Evolutionary conservation across 2,113 vertebrate species (phyloP).

Genomic region (Paradoxurus hermaphroditus): DNA sequence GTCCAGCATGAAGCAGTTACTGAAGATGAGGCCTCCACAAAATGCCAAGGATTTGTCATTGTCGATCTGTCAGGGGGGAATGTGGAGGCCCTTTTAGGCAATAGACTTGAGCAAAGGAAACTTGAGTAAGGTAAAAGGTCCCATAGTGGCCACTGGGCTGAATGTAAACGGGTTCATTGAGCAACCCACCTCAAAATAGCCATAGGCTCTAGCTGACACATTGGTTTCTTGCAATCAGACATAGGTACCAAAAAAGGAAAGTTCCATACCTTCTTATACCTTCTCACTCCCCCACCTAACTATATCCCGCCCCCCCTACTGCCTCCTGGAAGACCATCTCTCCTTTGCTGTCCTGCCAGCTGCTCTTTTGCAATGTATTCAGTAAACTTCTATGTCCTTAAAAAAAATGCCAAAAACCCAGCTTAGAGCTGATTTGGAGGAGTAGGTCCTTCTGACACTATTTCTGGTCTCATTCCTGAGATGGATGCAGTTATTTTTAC

Average conservation of each 20-base stretch:
- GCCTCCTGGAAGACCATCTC: background rate
- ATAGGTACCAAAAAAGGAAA: background rate
- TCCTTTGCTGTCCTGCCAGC: background rate
- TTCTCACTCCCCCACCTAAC: background rate
- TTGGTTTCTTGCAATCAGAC: background rate
- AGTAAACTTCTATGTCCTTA: background rate
- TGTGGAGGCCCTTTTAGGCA: background rate
- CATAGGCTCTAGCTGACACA: background rate
- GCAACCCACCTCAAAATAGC: too few species aligned
- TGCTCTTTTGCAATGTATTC: background rate
- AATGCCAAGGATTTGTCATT: background rate
- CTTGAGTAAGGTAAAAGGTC: background rate
- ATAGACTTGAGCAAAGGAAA: background rate
- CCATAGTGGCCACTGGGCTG: background rate
- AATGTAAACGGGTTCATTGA: background rate
- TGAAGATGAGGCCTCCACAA: background rate
- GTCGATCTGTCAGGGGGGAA: background rate
- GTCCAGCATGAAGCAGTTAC: background rate
- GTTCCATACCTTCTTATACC: background rate
- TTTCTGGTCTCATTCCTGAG: constrained; percentile 39
- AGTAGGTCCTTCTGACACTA: background rate
- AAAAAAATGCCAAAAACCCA: background rate
- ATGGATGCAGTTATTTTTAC: constrained; percentile 55
- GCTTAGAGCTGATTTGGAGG: constrained; percentile 21
- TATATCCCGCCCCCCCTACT: background rate